Base-by-base conservation (phyloP, 1,140 invertebrate genomes). In the Monomorium pharaonis region DNA sequence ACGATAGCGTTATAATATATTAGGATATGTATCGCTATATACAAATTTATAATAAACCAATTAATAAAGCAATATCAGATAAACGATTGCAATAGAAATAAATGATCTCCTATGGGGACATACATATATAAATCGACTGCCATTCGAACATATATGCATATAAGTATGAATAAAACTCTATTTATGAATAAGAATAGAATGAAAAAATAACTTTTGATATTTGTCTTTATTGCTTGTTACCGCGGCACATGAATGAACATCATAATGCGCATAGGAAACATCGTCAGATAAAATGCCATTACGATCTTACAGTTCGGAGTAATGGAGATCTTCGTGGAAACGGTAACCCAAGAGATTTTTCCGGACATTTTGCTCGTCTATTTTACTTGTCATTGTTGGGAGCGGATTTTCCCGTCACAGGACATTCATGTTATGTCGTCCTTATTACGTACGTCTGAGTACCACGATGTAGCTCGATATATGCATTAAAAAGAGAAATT, bases 401-500 rank as follows among this genome's bases (percentile, higher is more conserved):
- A 72, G 63, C 65, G 51, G 47, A 72, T 81, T 81, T 81, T 81
- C 14, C 24, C 51, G 60, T 81, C 37, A 49, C 78, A 58, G 24
- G 51, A 81, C 49, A 81, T 81, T 81, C 77, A 70, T 42, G 77
- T 70, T 81, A 70, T 56, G 49, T 70, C 63, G 63, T 81, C 33
- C 77, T 3, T 81, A 81, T 81, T 81, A 70, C 77, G 49, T 80
- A 80, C 33, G 63, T 81, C 63, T 81, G 63, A 81, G 63, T 56
- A 81, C 33, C 33, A 47, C 24, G 49, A 42, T 70, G 63, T 47
- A 63, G 27, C 18, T 63, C n/a, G 44, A 27, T 78, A 69, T 42
- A 70, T 70, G 77, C 77, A 80, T 80, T 65, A 81, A 70, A 81
- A 81, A 81, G 77, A 81, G 49, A 72, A 81, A 81, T 54, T 72